Evolutionary conservation across 1,140 invertebrate species (phyloP), one percentile per base, ranked within the genome.

Genomic region (Diachasmimorpha longicaudata): DNA sequence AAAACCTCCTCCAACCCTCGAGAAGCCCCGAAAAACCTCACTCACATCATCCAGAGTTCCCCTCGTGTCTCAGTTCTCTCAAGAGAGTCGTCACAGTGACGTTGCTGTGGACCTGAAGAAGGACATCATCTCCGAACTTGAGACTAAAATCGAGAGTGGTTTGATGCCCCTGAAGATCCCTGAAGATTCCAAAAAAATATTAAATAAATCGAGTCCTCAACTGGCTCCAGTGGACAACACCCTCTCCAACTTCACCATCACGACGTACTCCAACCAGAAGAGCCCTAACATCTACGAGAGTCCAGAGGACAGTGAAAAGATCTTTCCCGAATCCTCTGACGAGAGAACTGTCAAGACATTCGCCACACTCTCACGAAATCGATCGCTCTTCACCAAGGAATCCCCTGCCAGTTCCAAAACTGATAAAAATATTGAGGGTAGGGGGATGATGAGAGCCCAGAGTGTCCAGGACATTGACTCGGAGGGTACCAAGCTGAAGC

Each of bases 191-290:
- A n/a, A 72, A 74, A 78, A 66, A 68, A 48, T 14, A 36, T 4
- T 67, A 16, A 58, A 75, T 10, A 68, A n/a, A 31, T 70, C 74
- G 9, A 80, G 83, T 0, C 81, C 81, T 0, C 82, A 81, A 68
- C 78, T 89, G 1, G 86, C 85, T 0, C 86, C 87, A 0, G 70
- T 85, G 0, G 85, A 88, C 52, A 89, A 88, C 52, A 86, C 85
- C 3, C 39, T 89, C 36, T 83, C 87, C 0, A 89, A 89, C 71
- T 89, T 89, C 72, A 88, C 84, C 0, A 89, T 89, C 9, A 87
- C 88, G 0, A 88, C 88, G 0, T 89, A 89, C 23, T 80, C 85
- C 4, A 81, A 80, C 6, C 83, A 83, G 36, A 88, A 85, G 39
- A 85, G 78, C 46, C 14, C 85, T 0, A 84, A 88, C 31, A 88